Evolutionary conservation across 2,797 vertebrate species (phyloP).

Genomic region (Chrysocyon brachyurus): DNA sequence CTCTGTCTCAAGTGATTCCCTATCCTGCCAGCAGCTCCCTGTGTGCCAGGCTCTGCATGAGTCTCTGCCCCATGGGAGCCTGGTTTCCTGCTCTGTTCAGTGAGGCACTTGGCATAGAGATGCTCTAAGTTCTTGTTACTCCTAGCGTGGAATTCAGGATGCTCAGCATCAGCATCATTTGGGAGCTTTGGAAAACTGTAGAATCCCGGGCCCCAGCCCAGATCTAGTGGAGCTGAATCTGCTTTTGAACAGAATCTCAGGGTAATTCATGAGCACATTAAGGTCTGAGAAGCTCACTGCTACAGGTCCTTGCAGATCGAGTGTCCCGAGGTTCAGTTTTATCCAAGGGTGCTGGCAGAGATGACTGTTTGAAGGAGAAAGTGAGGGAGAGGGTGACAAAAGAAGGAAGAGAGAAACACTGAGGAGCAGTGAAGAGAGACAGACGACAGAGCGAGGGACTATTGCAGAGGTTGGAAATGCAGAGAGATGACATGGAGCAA

Average conservation of each 20-base stretch:
- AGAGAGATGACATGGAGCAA: not conserved
- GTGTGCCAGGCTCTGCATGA: fast-evolving
- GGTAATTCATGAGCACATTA: fast-evolving
- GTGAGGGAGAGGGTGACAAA: too few relatives aligned
- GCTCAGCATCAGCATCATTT: not conserved
- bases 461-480: not conserved
- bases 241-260: too few relatives aligned
- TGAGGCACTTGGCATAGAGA: too few relatives aligned
- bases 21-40: not conserved
- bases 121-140: not conserved
- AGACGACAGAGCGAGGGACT: fast-evolving
- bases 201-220: not conserved
- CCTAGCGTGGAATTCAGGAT: not conserved
- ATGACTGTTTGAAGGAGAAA: not conserved
- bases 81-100: fast-evolving
- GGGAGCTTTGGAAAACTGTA: not conserved
- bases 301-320: fast-evolving
- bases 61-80: not conserved
- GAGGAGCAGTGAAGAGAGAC: not conserved
- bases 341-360: fast-evolving
- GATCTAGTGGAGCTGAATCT: fast-evolving
- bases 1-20: too few relatives aligned
- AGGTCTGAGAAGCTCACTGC: not conserved
- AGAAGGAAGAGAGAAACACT: not conserved
- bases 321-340: not conserved